These are phyloP conservation scores for Electrona antarctica DNA, from an alignment of 2,113 vertebrate species.

Conservation along the genomic window DNA sequence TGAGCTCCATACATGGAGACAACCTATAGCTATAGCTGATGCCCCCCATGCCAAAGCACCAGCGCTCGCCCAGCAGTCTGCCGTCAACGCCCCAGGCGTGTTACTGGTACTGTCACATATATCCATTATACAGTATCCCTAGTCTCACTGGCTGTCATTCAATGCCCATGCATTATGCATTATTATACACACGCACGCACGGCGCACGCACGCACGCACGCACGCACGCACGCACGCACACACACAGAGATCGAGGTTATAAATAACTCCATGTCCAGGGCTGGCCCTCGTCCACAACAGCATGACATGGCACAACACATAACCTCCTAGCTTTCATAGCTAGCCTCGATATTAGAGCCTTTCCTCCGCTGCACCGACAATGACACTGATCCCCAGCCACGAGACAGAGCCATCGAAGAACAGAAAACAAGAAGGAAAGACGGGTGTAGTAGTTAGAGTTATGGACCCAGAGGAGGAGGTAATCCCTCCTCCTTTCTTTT, in stretches of 20 bases:
- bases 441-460: neutral
- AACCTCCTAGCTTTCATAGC: constrained; percentile 18
- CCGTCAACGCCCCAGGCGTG: no score
- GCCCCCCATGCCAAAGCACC: no score
- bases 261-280: constrained; percentile 39
- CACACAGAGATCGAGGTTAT: constrained; percentile 30
- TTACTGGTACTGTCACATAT: no score
- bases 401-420: constrained; percentile 6
- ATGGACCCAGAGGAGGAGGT: constrained; percentile 51
- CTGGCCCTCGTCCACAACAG: constrained; percentile 39
- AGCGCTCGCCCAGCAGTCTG: no score
- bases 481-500: neutral
- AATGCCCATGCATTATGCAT: no score
- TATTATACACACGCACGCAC: neutral
- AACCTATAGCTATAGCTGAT: no score
- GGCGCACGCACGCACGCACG: neutral
- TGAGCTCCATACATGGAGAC: no score
- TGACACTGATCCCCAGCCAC: constrained; percentile 1
- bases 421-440: neutral
- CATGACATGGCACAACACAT: constrained; percentile 48
- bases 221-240: neutral
- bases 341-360: constrained; percentile 44
- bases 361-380: neutral
- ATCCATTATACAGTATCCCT: no score
- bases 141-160: no score